Base-by-base conservation (phyloP, 2,797 vertebrate species). In the Microcaecilia unicolor region DNA sequence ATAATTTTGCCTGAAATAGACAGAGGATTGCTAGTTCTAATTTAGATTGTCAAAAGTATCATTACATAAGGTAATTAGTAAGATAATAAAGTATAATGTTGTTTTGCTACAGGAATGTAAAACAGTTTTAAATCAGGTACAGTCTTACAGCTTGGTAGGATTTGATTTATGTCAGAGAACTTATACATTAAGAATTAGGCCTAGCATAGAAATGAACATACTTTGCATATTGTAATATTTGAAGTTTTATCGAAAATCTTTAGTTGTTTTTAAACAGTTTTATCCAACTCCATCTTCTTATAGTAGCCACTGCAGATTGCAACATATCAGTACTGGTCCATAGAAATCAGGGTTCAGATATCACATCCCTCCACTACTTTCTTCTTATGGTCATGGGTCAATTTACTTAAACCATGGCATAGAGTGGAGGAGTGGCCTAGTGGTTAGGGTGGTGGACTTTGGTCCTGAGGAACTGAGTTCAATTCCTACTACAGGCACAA, bases 171-270 rank as follows among this genome's bases (percentile, higher is more conserved):
- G 28, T 38, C 4, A 37, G 6, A 31, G 18, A 1, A 1, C 25
- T 30, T 37, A 13, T 16, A 36, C 28, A 25, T 31, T 3, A 31
- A 47, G n/a, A 56, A 22, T 41, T 44, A 35, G 3, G 7, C 6
- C 22, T 6, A 32, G 2, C 41, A 33, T 12, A 22, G 36, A 31
- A 58, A 3, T 5, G 47, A 18, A 16, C 28, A 56, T 25, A 41
- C 54, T 48, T 54, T 40, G 11, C 2, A 43, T 22, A 25, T 3
- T 29, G 9, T 1, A 23, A 41, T 38, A 38, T 6, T 9, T 5
- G 8, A 28, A 60, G 48, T 1, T n/a, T 18, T 52, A 58, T 11
- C 18, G 50, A 26, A 22, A 8, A 25, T 5, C n/a, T n/a, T n/a
- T 22, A 1, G 18, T 1, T 34, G 2, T 15, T 25, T 53, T 36